Base-by-base conservation (phyloP, 2,888 invertebrate genomes). In the Drosophila multiciliata region DNA sequence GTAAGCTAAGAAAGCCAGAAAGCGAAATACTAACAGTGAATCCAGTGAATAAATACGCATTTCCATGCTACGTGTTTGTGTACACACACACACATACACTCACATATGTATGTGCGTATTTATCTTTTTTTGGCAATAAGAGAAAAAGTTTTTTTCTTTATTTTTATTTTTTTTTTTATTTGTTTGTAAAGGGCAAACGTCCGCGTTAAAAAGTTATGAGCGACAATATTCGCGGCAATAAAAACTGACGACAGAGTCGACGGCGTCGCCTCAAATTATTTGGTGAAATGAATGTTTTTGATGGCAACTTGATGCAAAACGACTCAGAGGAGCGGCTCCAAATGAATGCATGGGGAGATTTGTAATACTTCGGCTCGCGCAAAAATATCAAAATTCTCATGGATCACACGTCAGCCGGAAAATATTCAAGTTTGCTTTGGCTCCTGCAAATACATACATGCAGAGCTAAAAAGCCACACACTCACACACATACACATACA, bases 161-260 rank as follows among this genome's bases (percentile, higher is more conserved):
- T 64, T 77, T 62, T 59, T 78, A 60, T 15, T n/a, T 20, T 64
- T 77, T 62, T 50, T 59, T 42, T 17, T 49, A 60, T 54, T 80
- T 82, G 66, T 74, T 81, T 71, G 68, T 61, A 78, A 61, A 66
- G 79, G 78, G 66, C 82, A 85, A 78, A 73, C 66, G 68, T 73
- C 55, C 76, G 69, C 82, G 82, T 82, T 82, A 79, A 82, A 82
- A 82, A 82, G 80, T 85, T 82, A 82, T 85, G 82, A 73, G 82
- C 79, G 58, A 65, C 83, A 82, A 82, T 82, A 82, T 82, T 82
- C 86, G 83, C 72, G 80, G 82, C 73, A 73, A 82, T 82, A 85
- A 85, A 85, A 84, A 78, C 59, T 53, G 70, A 81, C 84, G 84
- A 73, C 64, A 54, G 62, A 62, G 53, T 57, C 70, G 55, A 77